Percentiles rank a stretch among this genome's conserved stretches.
Conservation (phyloP, 2,888 invertebrate genomes). For the Cabera pusaria region DNA sequence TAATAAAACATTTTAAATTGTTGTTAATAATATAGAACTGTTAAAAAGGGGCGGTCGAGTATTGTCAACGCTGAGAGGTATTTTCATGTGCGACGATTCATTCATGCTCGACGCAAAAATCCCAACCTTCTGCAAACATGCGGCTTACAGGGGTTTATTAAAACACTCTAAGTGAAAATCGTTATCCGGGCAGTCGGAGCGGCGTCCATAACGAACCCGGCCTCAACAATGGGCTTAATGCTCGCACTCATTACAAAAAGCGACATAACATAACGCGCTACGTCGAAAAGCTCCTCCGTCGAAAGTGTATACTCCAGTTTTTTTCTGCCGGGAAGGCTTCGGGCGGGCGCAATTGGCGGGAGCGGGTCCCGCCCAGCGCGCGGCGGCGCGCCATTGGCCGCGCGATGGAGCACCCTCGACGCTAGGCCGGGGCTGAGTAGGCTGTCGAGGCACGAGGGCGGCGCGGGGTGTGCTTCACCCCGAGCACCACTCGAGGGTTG, state of each 20-base stretch:
- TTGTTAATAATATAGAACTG: neutral
- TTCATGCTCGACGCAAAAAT: slow-evolving; percentile 31
- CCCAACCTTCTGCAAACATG: slow-evolving; percentile 57
- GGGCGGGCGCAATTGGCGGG: slow-evolving; percentile 58
- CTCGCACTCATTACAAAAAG: slow-evolving; percentile 83
- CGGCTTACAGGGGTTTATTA: slow-evolving; percentile 77
- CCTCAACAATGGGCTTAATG: slow-evolving; percentile 82
- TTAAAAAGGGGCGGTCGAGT: neutral
- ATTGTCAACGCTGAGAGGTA: slow-evolving; percentile 5
- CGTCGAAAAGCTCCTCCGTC: slow-evolving; percentile 80
- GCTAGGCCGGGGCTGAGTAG: slow-evolving; percentile 74
- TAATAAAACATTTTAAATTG: too few species aligned
- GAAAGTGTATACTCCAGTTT: slow-evolving; percentile 81
- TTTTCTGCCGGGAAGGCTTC: slow-evolving; percentile 73
- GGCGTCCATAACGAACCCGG: slow-evolving; percentile 79
- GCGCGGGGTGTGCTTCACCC: slow-evolving; percentile 81
- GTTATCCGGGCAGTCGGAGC: slow-evolving; percentile 78
- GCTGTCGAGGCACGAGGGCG: slow-evolving; percentile 80
- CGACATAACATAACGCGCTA: slow-evolving; percentile 81
- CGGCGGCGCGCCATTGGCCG: slow-evolving; percentile 61
- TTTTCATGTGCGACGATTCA: slow-evolving; percentile 14
- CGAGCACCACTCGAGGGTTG: slow-evolving; percentile 82
- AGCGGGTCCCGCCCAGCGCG: slow-evolving; percentile 65
- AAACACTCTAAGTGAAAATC: slow-evolving; percentile 82
- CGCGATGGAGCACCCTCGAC: slow-evolving; percentile 76